Evolutionary conservation across 1,140 invertebrate species (phyloP), one percentile per base, ranked within the genome.

Genomic region (Chironomus striatipennis): DNA sequence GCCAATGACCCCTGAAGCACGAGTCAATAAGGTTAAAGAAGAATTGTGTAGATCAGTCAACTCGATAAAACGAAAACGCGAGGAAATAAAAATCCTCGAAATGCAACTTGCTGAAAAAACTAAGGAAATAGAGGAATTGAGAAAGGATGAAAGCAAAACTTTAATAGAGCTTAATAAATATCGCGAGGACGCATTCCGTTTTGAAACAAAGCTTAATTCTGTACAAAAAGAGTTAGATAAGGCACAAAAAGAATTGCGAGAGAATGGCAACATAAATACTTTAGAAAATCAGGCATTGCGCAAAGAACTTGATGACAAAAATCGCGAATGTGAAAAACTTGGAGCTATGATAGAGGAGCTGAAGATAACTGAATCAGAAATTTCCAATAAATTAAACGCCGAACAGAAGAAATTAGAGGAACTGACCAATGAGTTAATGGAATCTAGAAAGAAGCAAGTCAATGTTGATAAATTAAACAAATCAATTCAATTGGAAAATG

Each of bases 61-160:
- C 9, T 80, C 77, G 73, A 75, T 81, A 2, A 81, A 81, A 74
- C 73, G 10, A n/a, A 82, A 80, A 73, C 76, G 80, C 0, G 80
- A 81, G 34, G 80, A 82, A 43, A 79, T 82, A n/a, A 77, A 79
- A 0, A 77, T 75, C 10, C 64, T 82, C 7, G 79, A 80, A 57
- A 77, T 78, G 47, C 75, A 76, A 18, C n/a, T 82, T 17, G 77
- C 77, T 2, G 79, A 80, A 42, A 79, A 81, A n/a, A 76, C 76
- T 42, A 24, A 75, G 0, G 80, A 82, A 42, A 65, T 80, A 43
- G 76, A 77, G 1, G 34, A 24, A 7, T 73, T 79, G 2, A 79
- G 76, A 8, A 76, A 78, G 0, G 77, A 79, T n/a, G 81, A 82
- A 76, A 82, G 81, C 43, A 77, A 76, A 57, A 77, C 77, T 0